A percentile compares a stretch with the other conserved stretches of the same genome.
phyloP scores from a whole-genome alignment of 2,113 vertebrate species.

The Gambusia affinis region DNA sequence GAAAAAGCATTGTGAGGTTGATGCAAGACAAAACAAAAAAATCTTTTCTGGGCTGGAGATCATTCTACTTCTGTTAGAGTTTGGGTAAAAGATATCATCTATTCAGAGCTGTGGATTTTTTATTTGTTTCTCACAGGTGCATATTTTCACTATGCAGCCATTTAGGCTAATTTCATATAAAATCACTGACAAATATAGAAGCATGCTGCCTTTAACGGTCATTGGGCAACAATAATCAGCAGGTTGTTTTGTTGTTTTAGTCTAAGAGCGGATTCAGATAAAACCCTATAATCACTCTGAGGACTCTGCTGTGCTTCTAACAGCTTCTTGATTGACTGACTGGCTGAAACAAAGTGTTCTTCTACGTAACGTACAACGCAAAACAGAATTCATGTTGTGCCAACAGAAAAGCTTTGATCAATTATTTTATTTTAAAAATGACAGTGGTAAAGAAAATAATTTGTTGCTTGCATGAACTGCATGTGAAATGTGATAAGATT shows the following conservation, averaged over 20 bases:
- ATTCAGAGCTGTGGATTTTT: background rate
- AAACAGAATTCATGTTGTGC: slow-evolving; percentile 23
- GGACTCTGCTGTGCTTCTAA: slow-evolving; percentile 25
- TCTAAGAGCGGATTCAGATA: background rate
- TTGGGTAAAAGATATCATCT: background rate
- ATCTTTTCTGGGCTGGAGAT: background rate
- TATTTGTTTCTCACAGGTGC: no score
- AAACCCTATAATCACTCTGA: slow-evolving; percentile 17
- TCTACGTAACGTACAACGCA: background rate
- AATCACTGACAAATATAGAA: no score
- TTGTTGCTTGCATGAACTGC: background rate
- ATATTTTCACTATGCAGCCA: no score
- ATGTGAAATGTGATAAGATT: background rate
- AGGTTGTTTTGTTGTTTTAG: background rate
- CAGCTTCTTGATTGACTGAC: slow-evolving; percentile 23
- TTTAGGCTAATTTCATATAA: no score
- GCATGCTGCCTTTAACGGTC: no score
- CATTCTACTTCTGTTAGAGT: background rate
- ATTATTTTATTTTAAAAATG: slow-evolving; percentile 10
- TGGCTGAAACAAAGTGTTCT: slow-evolving; percentile 27
- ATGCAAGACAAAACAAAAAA: background rate
- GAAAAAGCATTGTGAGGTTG: background rate
- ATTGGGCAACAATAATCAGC: no score
- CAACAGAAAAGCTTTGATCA: background rate
- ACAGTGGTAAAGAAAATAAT: background rate